phyloP scores from a whole-genome alignment of 2,797 vertebrate species.

The Mus caroli region DNA sequence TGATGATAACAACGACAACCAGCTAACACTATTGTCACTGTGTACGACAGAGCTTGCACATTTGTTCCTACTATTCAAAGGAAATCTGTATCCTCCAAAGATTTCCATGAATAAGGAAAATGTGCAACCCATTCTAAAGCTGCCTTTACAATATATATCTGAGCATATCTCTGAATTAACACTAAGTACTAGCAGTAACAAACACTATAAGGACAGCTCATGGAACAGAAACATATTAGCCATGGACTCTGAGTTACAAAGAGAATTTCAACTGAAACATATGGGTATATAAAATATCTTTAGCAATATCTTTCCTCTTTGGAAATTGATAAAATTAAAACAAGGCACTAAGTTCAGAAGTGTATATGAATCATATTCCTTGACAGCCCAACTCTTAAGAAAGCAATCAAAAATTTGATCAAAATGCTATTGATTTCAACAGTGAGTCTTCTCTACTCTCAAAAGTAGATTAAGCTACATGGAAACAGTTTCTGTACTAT shows the following conservation, averaged over 20 bases:
- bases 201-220: not conserved
- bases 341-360: not conserved
- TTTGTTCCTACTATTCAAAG: not conserved
- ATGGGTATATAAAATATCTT: not conserved
- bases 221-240: not conserved
- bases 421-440: not conserved
- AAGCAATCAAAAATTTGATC: not conserved
- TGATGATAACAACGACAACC: too few relatives aligned
- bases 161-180: not conserved
- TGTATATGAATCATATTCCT: not conserved
- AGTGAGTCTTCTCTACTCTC: not conserved
- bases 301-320: not conserved
- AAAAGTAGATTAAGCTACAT: not conserved
- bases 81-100: not conserved
- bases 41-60: not conserved
- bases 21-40: not conserved
- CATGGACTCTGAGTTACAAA: not conserved
- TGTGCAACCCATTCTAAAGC: not conserved
- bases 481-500: not conserved
- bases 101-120: not conserved
- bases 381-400: not conserved
- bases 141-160: slow-evolving; percentile 23
- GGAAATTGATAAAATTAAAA: slow-evolving; percentile 29
- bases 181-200: not conserved
- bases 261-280: slow-evolving; percentile 23